phyloP scores from a whole-genome alignment of 2,888 invertebrate genomes.

The Phrixothrix hirtus region DNA sequence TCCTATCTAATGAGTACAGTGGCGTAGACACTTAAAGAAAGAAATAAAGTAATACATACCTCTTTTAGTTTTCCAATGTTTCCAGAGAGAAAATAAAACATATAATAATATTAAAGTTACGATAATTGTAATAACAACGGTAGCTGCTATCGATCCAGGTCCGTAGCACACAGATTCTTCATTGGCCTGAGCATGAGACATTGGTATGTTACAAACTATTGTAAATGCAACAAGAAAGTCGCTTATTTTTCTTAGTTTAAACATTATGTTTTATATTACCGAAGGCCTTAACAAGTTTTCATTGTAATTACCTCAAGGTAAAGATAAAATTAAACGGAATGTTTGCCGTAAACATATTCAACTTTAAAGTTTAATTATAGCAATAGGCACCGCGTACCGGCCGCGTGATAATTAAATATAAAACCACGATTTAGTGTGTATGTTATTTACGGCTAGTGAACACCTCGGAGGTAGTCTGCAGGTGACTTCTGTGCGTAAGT shows the following conservation, averaged over 20 bases:
- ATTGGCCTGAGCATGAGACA: neutral
- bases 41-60: slow-evolving; percentile 34
- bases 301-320: slow-evolving; percentile 1
- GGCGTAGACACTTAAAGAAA: neutral
- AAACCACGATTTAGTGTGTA: neutral
- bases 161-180: slow-evolving; percentile 61
- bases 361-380: neutral
- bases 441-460: slow-evolving; percentile 8
- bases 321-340: neutral
- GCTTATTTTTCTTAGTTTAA: too few relatives aligned
- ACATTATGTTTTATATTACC: too few relatives aligned
- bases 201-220: too few relatives aligned
- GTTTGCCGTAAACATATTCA: neutral
- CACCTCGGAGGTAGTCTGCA: slow-evolving; percentile 6
- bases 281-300: neutral
- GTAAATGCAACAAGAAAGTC: too few relatives aligned
- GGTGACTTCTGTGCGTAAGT: neutral
- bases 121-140: slow-evolving; percentile 72
- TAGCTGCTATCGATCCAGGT: slow-evolving; percentile 71
- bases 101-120: slow-evolving; percentile 65
- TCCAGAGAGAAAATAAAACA: slow-evolving; percentile 51
- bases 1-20: neutral
- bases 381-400: too few relatives aligned
- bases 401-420: neutral
- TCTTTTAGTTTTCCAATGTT: slow-evolving; percentile 40